Conservation (phyloP, 2,113 vertebrate species). For the Siniperca chuatsi region DNA sequence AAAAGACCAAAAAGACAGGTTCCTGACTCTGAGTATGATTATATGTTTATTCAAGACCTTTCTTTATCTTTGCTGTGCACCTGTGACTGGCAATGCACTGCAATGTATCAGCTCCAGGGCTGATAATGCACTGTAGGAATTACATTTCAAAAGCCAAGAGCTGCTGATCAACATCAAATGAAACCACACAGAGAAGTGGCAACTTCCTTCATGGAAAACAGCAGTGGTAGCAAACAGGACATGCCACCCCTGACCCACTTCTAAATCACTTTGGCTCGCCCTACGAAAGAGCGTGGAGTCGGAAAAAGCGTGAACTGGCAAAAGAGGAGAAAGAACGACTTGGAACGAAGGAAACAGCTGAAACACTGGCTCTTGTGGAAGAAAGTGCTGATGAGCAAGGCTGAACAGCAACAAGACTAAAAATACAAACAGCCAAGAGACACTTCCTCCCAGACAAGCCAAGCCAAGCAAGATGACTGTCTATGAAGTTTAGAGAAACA, state of each 20-base stretch:
- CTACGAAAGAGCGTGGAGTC: constrained; percentile 43
- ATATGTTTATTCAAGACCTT: background rate
- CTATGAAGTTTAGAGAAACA: constrained; percentile 43
- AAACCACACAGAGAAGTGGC: constrained; percentile 63
- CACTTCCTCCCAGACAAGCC: constrained; percentile 44
- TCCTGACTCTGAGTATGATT: background rate
- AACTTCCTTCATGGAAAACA: constrained; percentile 73
- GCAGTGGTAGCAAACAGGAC: constrained; percentile 80
- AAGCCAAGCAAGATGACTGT: constrained; percentile 37
- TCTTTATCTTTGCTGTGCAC: constrained; percentile 44
- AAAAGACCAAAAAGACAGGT: background rate
- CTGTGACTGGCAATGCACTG: constrained; percentile 22
- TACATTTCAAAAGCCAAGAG: constrained; percentile 31
- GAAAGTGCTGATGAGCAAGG: constrained; percentile 72
- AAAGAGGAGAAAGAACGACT: constrained; percentile 48
- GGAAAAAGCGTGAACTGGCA: constrained; percentile 61
- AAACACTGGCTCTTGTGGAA: constrained; percentile 58
- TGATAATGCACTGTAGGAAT: constrained; percentile 25
- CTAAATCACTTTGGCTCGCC: constrained; percentile 47
- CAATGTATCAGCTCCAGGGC: background rate
- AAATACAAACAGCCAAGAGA: constrained; percentile 74
- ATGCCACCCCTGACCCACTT: constrained; percentile 78
- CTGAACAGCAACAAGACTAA: constrained; percentile 62
- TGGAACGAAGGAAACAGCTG: constrained; percentile 62
- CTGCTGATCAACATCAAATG: constrained; percentile 59